Percentiles rank a stretch among this genome's conserved stretches.
Evolutionary conservation across 64 coral and sea anemone species (phyloP).

Genomic region (Actinia equina): DNA sequence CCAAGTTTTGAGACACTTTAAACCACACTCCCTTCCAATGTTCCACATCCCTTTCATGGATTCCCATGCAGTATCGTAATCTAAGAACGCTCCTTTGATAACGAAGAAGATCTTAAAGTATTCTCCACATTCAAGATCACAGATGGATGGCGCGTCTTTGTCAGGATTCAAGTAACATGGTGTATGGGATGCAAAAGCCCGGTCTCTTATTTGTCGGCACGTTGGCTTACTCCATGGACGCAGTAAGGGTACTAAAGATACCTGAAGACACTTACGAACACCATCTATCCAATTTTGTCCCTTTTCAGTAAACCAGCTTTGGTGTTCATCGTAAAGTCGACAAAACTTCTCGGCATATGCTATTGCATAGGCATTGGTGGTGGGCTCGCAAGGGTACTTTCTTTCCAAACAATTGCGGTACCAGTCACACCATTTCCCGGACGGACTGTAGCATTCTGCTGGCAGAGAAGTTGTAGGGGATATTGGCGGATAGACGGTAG

Average conservation of each 20-base stretch:
- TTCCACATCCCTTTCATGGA: constrained; percentile 62
- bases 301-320: constrained; percentile 8
- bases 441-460: constrained; percentile 39
- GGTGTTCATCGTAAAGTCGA: constrained; percentile 25
- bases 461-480: neutral
- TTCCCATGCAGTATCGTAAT: constrained; percentile 36
- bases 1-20: neutral
- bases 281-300: constrained; percentile 46
- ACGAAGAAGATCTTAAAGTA: constrained; percentile 40
- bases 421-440: constrained; percentile 55
- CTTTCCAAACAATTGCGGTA: constrained; percentile 67
- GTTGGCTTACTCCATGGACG: constrained; percentile 23
- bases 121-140: constrained; percentile 40
- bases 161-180: constrained; percentile 64
- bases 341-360: constrained; percentile 60
- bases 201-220: constrained; percentile 39
- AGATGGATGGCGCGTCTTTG: constrained; percentile 44
- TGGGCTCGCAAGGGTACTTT: constrained; percentile 31
- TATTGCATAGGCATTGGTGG: constrained; percentile 40
- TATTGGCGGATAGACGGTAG: neutral
- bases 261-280: constrained; percentile 75
- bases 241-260: constrained; percentile 51
- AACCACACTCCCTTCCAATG: constrained; percentile 31
- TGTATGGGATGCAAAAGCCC: constrained; percentile 47
- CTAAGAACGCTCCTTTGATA: constrained; percentile 34